Base-by-base conservation (phyloP, 30 jellyfish, hydroid and myxozoan genomes). In the Hydractinia symbiolongicarpus region DNA sequence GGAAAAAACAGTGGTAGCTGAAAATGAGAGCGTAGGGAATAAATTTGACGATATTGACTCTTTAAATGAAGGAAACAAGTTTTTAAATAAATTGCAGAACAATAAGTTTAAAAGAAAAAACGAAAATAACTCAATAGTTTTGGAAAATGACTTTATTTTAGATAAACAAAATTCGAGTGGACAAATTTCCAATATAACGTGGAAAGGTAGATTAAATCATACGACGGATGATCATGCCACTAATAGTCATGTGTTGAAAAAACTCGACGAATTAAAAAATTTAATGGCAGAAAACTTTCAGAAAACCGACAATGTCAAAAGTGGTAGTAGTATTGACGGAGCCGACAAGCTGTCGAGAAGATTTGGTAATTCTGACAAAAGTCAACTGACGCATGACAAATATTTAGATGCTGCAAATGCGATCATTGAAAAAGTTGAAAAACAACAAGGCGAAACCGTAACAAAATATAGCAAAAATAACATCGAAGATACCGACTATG, bases 401-500 rank as follows among this genome's bases (percentile, higher is more conserved):
- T 64, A 64, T 2, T 64, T 64, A 64, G 74, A 64, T 4, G 74
- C 74, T 64, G 74, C 74, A 6, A 64, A 64, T 51, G 74, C 74
- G 52, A 64, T 64, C 40, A 64, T 64, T 6, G 40, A 74, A 74
- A 74, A 74, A 50, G 68, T 30, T 13, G 68, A 30, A 44, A 53
- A 74, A 50, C 70, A 74, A 13, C 61, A 74, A 74, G 70, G 70
- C 51, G 44, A 17, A 55, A 8, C 68, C 15, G 7, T 74, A 7
- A 49, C 83, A 50, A 74, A 74, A 58, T 74, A 49, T 50, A 30
- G 77, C 68, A 67, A 51, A n/a, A 50, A 74, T 50, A 21, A 74
- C 54, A 4, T 50, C 50, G 83, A 74, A 30, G 83, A 74, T 74
- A 50, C 72, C 4, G 83, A 74, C 54, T 74, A 74, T 50, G 83